phyloP scores from a whole-genome alignment of 2,113 vertebrate species.

The Aspidoscelis tigris region DNA sequence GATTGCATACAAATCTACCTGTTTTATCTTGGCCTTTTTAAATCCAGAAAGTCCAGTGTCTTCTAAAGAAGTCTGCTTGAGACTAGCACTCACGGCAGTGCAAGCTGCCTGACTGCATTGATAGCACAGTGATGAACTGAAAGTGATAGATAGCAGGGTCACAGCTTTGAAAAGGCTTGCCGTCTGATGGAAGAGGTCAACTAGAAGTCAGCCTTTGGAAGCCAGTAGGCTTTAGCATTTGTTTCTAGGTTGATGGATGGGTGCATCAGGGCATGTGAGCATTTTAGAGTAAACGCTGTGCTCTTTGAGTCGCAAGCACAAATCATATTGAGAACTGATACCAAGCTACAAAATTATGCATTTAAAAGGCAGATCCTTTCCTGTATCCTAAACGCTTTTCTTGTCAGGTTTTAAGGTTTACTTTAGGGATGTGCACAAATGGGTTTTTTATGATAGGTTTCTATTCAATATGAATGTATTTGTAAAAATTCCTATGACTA shows the following conservation, averaged over 20 bases:
- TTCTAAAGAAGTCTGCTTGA: constrained; percentile 15
- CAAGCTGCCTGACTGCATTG: constrained; percentile 14
- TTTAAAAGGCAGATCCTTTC: background rate
- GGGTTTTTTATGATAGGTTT: too few species aligned
- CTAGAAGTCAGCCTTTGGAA: constrained; percentile 14
- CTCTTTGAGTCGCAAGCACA: constrained; percentile 19
- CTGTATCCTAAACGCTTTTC: background rate
- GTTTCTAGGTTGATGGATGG: constrained; percentile 35
- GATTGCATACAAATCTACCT: background rate
- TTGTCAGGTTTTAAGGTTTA: background rate
- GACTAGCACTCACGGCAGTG: background rate
- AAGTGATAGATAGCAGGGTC: constrained; percentile 20
- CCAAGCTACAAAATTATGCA: constrained; percentile 23
- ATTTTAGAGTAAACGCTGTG: constrained; percentile 5
- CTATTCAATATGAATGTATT: too few species aligned
- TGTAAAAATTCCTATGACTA: too few species aligned
- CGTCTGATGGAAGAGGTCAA: constrained; percentile 47
- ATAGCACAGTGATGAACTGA: constrained; percentile 2
- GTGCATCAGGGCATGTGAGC: background rate
- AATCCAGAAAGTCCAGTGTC: background rate
- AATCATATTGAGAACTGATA: constrained; percentile 33
- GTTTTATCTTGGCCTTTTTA: background rate
- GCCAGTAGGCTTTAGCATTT: constrained; percentile 26
- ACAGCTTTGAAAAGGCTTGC: background rate
- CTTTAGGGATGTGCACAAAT: too few species aligned